These are phyloP conservation scores for Sebastes variabilis DNA, from an alignment of 2,797 vertebrate genomes.

Conservation along the genomic window DNA sequence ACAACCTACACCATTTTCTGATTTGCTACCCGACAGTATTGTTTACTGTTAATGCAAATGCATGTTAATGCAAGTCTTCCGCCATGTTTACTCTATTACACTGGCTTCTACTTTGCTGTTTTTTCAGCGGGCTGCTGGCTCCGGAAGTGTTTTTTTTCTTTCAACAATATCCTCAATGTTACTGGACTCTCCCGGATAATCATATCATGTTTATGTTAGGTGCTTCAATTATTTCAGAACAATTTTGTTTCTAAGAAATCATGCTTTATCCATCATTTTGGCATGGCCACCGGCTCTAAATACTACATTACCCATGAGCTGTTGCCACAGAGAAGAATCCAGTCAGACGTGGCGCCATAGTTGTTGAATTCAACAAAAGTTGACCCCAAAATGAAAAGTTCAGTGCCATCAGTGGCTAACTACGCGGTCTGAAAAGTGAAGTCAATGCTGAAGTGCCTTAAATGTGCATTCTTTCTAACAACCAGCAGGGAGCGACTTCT, in stretches of 20 bases:
- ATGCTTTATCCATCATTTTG: too few species aligned
- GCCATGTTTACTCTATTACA: not conserved
- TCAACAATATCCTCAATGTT: not conserved
- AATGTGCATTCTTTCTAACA: not conserved
- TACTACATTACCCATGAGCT: not conserved
- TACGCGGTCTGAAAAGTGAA: too few species aligned
- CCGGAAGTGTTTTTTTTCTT: not conserved
- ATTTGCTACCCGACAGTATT: not conserved
- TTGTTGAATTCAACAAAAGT: too few species aligned
- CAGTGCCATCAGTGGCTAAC: too few species aligned
- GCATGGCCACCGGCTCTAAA: not conserved
- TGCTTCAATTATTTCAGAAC: not conserved
- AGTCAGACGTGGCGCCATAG: not conserved
- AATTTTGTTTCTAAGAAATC: too few species aligned
- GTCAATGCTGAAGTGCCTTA: not conserved
- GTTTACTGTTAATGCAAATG: not conserved
- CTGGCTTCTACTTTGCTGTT: not conserved
- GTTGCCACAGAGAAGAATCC: not conserved
- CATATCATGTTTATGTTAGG: not conserved
- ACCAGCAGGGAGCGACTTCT: accelerated
- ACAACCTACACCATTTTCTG: not conserved
- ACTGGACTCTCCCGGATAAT: not conserved
- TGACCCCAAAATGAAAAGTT: too few species aligned
- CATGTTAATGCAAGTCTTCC: not conserved
- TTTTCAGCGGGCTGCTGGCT: not conserved